Evolutionary conservation across 1,140 invertebrate species (phyloP), one percentile per base, ranked within the genome.

Genomic region (Cotesia vestalis): DNA sequence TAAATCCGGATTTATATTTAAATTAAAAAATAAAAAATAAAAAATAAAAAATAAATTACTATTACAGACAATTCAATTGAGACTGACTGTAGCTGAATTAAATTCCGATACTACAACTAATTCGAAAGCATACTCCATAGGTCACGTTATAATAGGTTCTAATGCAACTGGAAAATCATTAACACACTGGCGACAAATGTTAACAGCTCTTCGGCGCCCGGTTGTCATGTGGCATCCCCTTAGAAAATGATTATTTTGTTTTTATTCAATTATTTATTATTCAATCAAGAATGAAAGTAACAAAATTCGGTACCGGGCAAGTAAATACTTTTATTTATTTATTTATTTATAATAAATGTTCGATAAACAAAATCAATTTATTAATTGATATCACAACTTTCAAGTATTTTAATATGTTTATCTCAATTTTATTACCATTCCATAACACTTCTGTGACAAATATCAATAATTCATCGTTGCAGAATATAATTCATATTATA

Each of bases 151-250:
- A 38, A 88, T 93, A 3, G 92, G 92, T 12, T 89, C 90, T 36
- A 89, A 91, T 73, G 89, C 91, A 1, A 87, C 87, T 3, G 94
- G 93, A 46, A 91, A 91, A 78, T 89, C 93, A 0, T 79, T 92
- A n/a, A 90, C 90, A 60, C 94, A 95, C 79, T 95, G 94, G 94
- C 91, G 92, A 76, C 93, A 95, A 84, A 95, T 95, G 94, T 85
- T 95, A 71, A 88, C 90, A n/a, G 92, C 92, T 17, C 88, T 94
- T 55, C 89, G 94, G 71, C 94, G 93, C 81, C 93, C 94, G 1
- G 91, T 94, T 53, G 92, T 93, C 8, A 94, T 94, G 93, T 95
- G 94, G 94, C 94, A 95, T 84, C 89, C 91, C 35, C 85, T 95
- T n/a, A 88, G 92, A 73, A 91, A 91, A 80, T 91, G 83, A 86